Base-by-base conservation (phyloP, 2,888 invertebrate genomes). In the Lasioglossum leucozonium region DNA sequence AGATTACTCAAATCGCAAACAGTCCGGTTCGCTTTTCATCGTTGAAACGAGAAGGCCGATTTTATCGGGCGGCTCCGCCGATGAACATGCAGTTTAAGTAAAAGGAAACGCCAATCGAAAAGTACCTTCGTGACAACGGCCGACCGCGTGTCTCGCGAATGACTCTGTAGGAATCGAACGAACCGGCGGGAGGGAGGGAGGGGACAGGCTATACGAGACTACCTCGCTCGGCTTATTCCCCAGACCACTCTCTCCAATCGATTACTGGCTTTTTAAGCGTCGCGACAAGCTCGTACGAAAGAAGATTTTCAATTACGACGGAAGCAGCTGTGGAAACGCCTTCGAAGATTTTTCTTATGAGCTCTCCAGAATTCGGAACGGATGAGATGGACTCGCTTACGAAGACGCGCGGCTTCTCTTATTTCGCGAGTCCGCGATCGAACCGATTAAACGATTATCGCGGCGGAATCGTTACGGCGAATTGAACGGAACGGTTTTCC, bases 231-330 rank as follows among this genome's bases (percentile, higher is more conserved):
- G 55, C 55, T 55, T 55, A 55, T 55, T 55, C 11, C n/a, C 55
- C 55, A 55, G n/a, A 55, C 55, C 55, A n/a, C 55, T 55, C n/a
- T 55, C n/a, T 55, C 55, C 55, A 55, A 55, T 55, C n/a, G 55
- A 55, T 55, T n/a, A 11, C 55, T n/a, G n/a, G n/a, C n/a, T 55
- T 55, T 55, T 55, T 55, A 55, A 55, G 4, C 55, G 55, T 11
- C 55, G n/a, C 55, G 55, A n/a, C 10, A n/a, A n/a, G 55, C n/a
- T 55, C 55, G 55, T 11, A 11, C 55, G 55, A 55, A 55, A n/a
- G 55, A 55, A n/a, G 55, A 55, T 55, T 55, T 55, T 55, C 55
- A 55, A 55, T 55, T 55, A 55, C 55, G n/a, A n/a, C 55, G n/a
- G n/a, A 55, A 55, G 55, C 55, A 55, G n/a, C 55, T 55, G n/a